Base-by-base conservation (phyloP, 2,797 vertebrate genomes). In the Orestias chungarensis region DNA sequence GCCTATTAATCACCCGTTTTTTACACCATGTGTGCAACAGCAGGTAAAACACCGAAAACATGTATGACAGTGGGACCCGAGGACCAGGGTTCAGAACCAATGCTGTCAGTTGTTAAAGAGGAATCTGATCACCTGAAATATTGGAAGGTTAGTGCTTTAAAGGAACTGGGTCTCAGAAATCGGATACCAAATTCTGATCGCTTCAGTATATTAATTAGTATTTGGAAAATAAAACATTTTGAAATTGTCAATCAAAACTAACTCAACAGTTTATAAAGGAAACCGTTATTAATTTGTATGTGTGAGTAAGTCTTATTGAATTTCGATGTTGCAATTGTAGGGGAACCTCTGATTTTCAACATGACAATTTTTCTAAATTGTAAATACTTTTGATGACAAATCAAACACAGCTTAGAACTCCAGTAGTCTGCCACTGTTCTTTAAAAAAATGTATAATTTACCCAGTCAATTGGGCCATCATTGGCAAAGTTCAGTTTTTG, bases 401-500 rank as follows among this genome's bases (percentile, higher is more conserved):
- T 62, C 6, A 14, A 62, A 42, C 35, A 15, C 59, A 25, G 6
- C 59, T 15, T 62, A 7, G 25, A 4, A 7, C 23, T 40, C 23
- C 14, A 35, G 15, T 10, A 33, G 23, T 62, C 35, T 40, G 12
- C 59, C 23, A 17, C 7, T 38, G 33, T 61, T 61, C 33, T 43
- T 20, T 59, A 59, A 12, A 66, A 66, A 66, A 59, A 64, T 6
- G 15, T n/a, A 55, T 12, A 42, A 46, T 17, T 31, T 27, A 18
- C 33, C 20, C 2, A 25, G n/a, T 73, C 2, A 42, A 33, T 69
- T 35, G 11, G 65, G 9, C 15, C 6, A 10, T 80, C 17, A 70
- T 35, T 82, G 79, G 40, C 55, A 67, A 65, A 80, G 29, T 71
- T 82, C 75, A 1, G 55, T 68, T 89, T 62, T 86, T 75, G 52